phyloP scores from a whole-genome alignment of 2,113 vertebrate species.

The Dasypus novemcinctus region DNA sequence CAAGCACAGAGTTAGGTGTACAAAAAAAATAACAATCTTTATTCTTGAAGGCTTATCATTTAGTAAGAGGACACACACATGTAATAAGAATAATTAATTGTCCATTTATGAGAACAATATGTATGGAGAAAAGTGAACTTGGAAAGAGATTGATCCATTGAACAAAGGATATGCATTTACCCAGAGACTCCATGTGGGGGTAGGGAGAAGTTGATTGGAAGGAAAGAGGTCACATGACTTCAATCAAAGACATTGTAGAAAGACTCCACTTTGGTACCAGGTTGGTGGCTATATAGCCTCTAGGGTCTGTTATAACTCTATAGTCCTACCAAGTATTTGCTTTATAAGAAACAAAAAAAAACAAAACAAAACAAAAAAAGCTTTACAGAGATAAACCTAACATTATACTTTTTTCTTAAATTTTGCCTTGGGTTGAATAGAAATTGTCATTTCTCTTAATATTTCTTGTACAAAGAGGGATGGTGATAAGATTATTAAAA shows the following conservation, averaged over 20 bases:
- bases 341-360: background rate
- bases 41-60: background rate
- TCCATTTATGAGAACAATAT: background rate
- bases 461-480: constrained; percentile 44
- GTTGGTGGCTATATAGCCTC: background rate
- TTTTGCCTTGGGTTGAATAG: constrained; percentile 45
- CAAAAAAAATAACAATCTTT: background rate
- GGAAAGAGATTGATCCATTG: background rate
- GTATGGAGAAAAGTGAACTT: background rate
- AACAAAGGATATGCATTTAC: background rate
- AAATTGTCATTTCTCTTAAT: constrained; percentile 59
- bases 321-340: background rate
- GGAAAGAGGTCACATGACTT: background rate
- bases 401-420: constrained; percentile 1
- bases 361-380: too few species aligned
- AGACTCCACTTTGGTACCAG: background rate
- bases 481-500: constrained; percentile 24
- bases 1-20: background rate
- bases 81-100: background rate
- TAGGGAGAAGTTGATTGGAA: background rate
- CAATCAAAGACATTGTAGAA: background rate
- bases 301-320: background rate
- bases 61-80: background rate
- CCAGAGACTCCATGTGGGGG: background rate
- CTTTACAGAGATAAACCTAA: background rate